Conservation (phyloP, 2,113 vertebrate genomes). For the Carassius carassius region DNA sequence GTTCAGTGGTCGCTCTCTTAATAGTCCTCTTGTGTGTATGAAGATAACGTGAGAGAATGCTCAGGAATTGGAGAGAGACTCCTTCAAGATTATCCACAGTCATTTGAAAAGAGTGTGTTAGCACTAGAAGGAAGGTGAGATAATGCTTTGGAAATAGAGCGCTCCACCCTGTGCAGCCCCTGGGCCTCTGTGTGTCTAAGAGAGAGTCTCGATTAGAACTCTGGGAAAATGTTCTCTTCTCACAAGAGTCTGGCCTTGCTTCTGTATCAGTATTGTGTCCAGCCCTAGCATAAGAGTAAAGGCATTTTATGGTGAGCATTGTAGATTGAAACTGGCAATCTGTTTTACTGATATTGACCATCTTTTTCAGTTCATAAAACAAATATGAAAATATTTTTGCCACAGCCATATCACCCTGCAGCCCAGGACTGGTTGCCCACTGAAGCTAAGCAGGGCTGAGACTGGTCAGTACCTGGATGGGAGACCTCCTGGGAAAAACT, state of each 20-base stretch:
- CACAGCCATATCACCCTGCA: too few relatives aligned
- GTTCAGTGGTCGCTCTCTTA: conserved; percentile 1
- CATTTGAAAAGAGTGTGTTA: conserved; percentile 12
- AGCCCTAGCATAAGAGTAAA: background rate
- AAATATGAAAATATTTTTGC: too few relatives aligned
- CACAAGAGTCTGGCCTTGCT: background rate
- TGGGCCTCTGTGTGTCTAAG: background rate
- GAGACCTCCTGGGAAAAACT: too few relatives aligned
- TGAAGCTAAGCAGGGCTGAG: too few relatives aligned
- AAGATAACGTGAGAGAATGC: background rate
- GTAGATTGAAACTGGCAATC: background rate
- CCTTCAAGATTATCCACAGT: background rate
- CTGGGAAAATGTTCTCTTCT: background rate
- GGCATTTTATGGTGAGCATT: background rate
- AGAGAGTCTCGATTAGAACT: background rate
- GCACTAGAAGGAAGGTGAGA: conserved; percentile 23
- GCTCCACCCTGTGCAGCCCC: conserved; percentile 13
- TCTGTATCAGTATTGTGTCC: background rate
- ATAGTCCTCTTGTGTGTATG: background rate
- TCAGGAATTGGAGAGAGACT: background rate
- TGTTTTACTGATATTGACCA: background rate
- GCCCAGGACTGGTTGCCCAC: too few relatives aligned
- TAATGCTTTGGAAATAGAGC: conserved; percentile 21
- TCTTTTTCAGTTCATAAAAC: too few relatives aligned
- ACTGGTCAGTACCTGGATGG: too few relatives aligned